A percentile compares a stretch with the other conserved stretches of the same genome.
Conservation (phyloP, 2,888 invertebrate species). For the Dryocosmus kuriphilus region DNA sequence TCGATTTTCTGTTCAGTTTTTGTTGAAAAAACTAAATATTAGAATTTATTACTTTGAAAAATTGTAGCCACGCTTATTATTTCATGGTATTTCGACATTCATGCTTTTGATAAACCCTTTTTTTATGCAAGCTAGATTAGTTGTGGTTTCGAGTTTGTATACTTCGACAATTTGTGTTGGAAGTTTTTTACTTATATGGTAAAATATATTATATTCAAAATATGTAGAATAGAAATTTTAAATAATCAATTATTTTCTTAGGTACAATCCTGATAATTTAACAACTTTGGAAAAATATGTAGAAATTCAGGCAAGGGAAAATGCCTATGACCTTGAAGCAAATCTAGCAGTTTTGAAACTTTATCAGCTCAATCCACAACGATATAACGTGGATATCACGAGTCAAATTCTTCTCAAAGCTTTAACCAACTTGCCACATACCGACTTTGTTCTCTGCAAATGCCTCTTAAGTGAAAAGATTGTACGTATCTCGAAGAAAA, state of each 20-base stretch:
- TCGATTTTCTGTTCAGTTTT: not conserved
- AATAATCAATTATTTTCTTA: constrained; percentile 74
- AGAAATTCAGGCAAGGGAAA: constrained; percentile 94
- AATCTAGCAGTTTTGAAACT: constrained; percentile 97
- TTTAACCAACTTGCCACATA: constrained; percentile 97
- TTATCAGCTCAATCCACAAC: constrained; percentile 96
- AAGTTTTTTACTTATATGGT: too few relatives aligned
- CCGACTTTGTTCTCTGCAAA: constrained; percentile 98
- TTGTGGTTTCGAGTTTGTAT: too few relatives aligned
- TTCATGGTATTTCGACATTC: not conserved
- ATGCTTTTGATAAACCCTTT: too few relatives aligned
- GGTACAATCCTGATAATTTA: constrained; percentile 98
- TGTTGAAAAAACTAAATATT: too few relatives aligned
- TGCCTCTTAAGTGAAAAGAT: constrained; percentile 91
- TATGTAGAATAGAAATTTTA: not conserved
- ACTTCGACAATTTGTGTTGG: not conserved
- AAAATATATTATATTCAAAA: too few relatives aligned
- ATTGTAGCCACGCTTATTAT: not conserved
- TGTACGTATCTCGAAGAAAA: constrained; percentile 74
- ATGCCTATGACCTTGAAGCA: constrained; percentile 97
- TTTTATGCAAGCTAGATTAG: too few relatives aligned
- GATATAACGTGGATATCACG: constrained; percentile 90
- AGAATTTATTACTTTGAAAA: not conserved
- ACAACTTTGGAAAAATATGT: constrained; percentile 94
- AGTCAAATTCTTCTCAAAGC: constrained; percentile 96